A percentile compares a stretch with the other conserved stretches of the same genome.
Evolutionary conservation across 2,113 vertebrate genomes (phyloP).

Genomic region (Fulica atra): DNA sequence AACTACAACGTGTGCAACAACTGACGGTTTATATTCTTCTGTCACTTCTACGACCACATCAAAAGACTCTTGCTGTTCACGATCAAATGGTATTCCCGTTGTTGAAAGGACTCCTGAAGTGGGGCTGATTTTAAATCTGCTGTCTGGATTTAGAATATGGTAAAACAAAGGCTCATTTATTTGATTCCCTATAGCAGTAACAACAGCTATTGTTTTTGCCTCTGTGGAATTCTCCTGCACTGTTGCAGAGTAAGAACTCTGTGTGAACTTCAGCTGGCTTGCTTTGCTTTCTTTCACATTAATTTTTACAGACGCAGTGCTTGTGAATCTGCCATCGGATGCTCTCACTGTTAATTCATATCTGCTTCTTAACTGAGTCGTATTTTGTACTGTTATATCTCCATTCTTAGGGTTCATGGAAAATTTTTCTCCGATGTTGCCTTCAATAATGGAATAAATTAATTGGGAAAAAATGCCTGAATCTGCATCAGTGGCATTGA

Average conservation of each 20-base stretch:
- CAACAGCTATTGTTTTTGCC: conserved; percentile 85
- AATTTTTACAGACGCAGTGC: conserved; percentile 87
- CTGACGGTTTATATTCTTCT: conserved; percentile 78
- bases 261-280: conserved; percentile 89
- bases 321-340: conserved; percentile 91
- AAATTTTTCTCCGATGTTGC: conserved; percentile 97
- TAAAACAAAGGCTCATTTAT: conserved; percentile 95
- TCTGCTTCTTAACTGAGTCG: conserved; percentile 91
- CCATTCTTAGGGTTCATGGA: conserved; percentile 82
- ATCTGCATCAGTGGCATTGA: conserved; percentile 91
- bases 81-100: conserved; percentile 91
- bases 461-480: conserved; percentile 87
- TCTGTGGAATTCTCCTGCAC: conserved; percentile 90
- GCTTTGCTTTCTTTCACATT: conserved; percentile 91
- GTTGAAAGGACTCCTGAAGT: conserved; percentile 93
- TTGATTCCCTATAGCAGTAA: conserved; percentile 88
- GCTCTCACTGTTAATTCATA: conserved; percentile 91
- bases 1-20: conserved; percentile 85
- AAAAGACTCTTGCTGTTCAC: conserved; percentile 86
- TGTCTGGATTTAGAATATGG: conserved; percentile 92
- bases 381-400: conserved; percentile 88
- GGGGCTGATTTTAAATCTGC: conserved; percentile 88
- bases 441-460: conserved; percentile 91
- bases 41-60: conserved; percentile 92
- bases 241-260: conserved; percentile 83